Percentiles rank a stretch among this genome's conserved stretches.
Evolutionary conservation across 2,797 vertebrate genomes (phyloP).

Genomic region (Lacerta agilis): DNA sequence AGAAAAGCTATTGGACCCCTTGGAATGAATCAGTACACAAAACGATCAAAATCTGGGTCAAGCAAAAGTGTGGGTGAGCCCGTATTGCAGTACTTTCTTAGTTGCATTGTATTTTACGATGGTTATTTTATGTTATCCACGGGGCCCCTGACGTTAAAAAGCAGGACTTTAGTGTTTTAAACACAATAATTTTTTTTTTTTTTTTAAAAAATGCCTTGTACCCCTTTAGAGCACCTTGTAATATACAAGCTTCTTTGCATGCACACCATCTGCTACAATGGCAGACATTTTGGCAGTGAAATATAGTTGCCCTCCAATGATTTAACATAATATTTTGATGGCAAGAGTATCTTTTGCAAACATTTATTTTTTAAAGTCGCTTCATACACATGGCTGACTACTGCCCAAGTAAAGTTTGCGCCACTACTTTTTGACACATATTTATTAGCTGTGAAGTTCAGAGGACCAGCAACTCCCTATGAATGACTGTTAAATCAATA

Average conservation of each 20-base stretch:
- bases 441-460: constrained; percentile 5
- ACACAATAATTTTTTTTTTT: too few relatives aligned
- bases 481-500: neutral
- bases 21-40: too few relatives aligned
- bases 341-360: neutral
- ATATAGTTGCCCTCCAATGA: neutral
- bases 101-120: neutral
- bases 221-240: neutral
- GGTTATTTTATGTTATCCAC: neutral
- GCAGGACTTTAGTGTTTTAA: too few relatives aligned
- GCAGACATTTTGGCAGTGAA: neutral
- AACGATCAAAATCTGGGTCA: too few relatives aligned
- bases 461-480: neutral
- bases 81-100: neutral
- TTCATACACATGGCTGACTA: neutral
- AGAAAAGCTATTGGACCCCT: too few relatives aligned
- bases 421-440: neutral
- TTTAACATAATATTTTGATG: neutral
- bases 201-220: neutral
- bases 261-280: neutral
- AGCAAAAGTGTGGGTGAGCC: too few relatives aligned
- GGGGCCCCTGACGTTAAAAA: neutral
- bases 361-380: neutral
- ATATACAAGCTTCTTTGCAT: neutral
- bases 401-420: neutral